Conservation (phyloP, 1,140 invertebrate genomes). For the Temnothorax curvispinosus region DNA sequence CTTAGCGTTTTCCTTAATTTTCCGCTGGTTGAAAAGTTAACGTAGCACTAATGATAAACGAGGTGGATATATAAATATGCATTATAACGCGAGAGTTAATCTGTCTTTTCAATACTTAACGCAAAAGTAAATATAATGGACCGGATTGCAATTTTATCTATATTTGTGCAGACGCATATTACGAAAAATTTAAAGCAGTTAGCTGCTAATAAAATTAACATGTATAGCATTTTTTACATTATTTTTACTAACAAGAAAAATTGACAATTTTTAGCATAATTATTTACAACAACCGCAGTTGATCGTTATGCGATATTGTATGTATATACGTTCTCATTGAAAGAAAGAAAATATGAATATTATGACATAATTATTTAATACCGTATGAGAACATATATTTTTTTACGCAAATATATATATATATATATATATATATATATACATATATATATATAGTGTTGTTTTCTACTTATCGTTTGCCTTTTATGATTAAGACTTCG, state of each 20-base stretch:
- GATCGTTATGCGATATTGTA: not conserved
- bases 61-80: not conserved
- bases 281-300: not conserved
- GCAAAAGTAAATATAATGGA: not conserved
- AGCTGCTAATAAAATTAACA: not conserved
- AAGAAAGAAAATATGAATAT: not conserved
- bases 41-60: not conserved
- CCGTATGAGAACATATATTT: not conserved
- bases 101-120: not conserved
- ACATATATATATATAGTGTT: not conserved
- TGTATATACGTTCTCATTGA: not conserved
- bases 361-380: not conserved
- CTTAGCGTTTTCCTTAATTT: constrained; percentile 49
- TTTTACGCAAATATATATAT: not conserved
- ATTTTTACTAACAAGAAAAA: not conserved
- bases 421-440: too few species aligned
- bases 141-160: not conserved
- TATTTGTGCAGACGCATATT: not conserved
- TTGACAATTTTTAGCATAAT: not conserved
- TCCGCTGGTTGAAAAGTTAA: not conserved
- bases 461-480: not conserved
- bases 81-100: not conserved
- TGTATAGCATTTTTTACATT: not conserved
- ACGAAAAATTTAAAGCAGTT: not conserved
- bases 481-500: constrained; percentile 6